Evolutionary conservation across 2,888 invertebrate species (phyloP), one percentile per base, ranked within the genome.

Genomic region (Meteorus cinctellus): DNA sequence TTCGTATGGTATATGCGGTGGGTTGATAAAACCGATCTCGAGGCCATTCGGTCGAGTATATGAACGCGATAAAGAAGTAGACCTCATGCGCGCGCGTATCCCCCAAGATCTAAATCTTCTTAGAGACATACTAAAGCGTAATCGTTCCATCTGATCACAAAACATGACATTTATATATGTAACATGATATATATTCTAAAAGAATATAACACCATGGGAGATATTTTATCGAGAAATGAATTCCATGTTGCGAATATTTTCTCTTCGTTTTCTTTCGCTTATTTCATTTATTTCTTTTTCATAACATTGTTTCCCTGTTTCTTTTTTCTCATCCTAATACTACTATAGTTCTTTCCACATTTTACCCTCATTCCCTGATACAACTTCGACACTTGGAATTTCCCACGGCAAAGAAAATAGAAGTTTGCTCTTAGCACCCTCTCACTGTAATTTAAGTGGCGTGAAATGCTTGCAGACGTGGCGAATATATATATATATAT

Each of bases 131-230:
- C 55, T 29, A 31, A 31, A 62, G 62, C 31, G 31, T 62, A 62
- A 62, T 62, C 62, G 31, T 62, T 62, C 29, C 62, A 62, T 62
- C 62, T 62, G 62, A 27, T 62, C 62, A 27, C 62, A 29, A 55
- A 55, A 55, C 55, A 55, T 55, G n/a, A 19, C n/a, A 55, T 19
- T 10, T 31, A 60, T 24, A 31, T 62, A 62, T 31, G 29, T 12
- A 62, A 5, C 8, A 19, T 55, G n/a, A 55, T 19, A 55, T 55
- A 55, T 55, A 55, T 19, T n/a, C 19, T n/a, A 55, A n/a, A 55
- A 8, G 10, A 19, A 55, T 29, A 62, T 62, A 29, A 62, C 62
- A 31, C 62, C 62, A 62, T 62, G 16, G 62, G 31, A 62, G 62
- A 29, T n/a, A 62, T 62, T 62, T 62, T 62, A 62, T 62, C 62